Base-by-base conservation (phyloP, 1,140 invertebrate species). In the Aradophagus sp. region DNA sequence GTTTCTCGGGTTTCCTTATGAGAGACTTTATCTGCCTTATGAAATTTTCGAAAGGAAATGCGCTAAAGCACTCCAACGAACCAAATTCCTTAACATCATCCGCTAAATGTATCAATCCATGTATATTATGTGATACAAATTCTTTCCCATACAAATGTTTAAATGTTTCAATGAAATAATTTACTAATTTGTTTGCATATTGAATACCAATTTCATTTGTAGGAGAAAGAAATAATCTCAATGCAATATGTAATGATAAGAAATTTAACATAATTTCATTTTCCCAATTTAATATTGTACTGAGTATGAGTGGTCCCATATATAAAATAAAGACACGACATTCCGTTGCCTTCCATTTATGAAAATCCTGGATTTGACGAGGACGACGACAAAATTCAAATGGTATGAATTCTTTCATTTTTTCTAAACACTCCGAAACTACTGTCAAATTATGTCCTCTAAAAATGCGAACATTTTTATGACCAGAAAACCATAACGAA, bases 11-110 rank as follows among this genome's bases (percentile, higher is more conserved):
- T n/a, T 42, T 42, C 1, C 38, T 11, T 3, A 41, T 8, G 2
- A 26, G 26, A 2, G 1, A 0, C 14, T 41, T 41, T 2, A 41
- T 41, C 5, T 2, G 8, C 11, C 7, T 41, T 5, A 41, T 41
- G 14, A 41, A 41, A 41, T 41, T 41, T 26, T 41, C 38, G 6
- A 26, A 41, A 5, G 38, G 38, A 11, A 41, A 41, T 2, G 38
- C 38, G 7, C 38, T 41, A 26, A 41, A 23, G 7, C 19, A 26
- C 14, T 41, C 19, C 5, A 41, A 20, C 8, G 38, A 41, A 14
- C 38, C 38, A 41, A 41, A 41, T 10, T 41, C 7, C 10, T 12
- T 26, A 12, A 41, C 38, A 14, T 41, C 35, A 2, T 41, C 19
- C 0, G 4, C 5, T 13, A 41, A 26, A 10, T 26, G 5, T 8